Percentiles rank a stretch among this genome's conserved stretches.
These are phyloP conservation scores for Oithona nana DNA, from an alignment of 2,888 invertebrate species.

Conservation along the genomic window DNA sequence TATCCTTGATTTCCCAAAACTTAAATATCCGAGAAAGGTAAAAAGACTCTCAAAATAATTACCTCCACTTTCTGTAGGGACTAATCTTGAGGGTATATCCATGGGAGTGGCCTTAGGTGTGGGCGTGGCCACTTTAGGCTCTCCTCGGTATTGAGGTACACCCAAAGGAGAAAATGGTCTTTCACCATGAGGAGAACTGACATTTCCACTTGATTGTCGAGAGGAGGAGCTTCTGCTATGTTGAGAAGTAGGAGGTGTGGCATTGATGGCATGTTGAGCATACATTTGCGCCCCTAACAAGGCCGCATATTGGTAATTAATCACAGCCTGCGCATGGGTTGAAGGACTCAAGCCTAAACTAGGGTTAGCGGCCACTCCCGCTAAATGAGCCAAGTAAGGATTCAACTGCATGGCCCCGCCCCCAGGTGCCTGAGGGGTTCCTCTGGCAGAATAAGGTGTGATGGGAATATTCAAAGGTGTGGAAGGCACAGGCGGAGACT, in stretches of 20 bases:
- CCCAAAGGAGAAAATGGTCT: background rate
- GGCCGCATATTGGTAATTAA: background rate
- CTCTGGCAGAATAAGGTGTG: conserved; percentile 1
- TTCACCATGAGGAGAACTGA: background rate
- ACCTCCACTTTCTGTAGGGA: too few species aligned
- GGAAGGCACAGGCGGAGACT: background rate
- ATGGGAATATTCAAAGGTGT: background rate
- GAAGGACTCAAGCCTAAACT: background rate
- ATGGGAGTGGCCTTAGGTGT: too few species aligned
- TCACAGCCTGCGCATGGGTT: background rate
- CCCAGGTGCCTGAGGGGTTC: too few species aligned
- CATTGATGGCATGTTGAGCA: background rate
- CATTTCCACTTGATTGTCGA: background rate
- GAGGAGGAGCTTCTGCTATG: background rate
- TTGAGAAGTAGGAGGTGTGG: background rate
- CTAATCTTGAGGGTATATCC: too few species aligned
- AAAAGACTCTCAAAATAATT: too few species aligned
- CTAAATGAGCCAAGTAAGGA: conserved; percentile 6
- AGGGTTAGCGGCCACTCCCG: conserved; percentile 11
- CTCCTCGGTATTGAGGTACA: conserved; percentile 4
- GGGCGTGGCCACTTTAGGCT: conserved; percentile 6
- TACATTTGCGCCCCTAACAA: background rate
- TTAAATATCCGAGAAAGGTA: too few species aligned
- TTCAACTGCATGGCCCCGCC: background rate
- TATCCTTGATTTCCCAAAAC: too few species aligned